Conservation (phyloP, 2,888 invertebrate species). For the Sipha maydis region DNA sequence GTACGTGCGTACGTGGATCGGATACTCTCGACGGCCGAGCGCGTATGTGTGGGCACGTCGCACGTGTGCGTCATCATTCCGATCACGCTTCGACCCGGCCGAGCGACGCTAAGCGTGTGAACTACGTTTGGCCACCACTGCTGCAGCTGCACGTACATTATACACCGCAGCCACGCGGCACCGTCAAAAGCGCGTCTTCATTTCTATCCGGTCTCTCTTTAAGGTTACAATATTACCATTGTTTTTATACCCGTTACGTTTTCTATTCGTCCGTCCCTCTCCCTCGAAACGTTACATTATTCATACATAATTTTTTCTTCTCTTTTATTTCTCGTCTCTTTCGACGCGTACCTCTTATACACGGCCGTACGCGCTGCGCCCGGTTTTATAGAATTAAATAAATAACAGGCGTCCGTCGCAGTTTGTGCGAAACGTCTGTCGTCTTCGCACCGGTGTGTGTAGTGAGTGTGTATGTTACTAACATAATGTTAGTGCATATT, state of each 20-base stretch:
- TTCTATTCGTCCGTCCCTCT: not conserved
- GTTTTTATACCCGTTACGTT: not conserved
- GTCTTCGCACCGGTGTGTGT: too few relatives aligned
- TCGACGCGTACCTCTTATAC: too few relatives aligned
- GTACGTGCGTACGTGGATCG: not conserved
- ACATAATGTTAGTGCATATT: too few relatives aligned
- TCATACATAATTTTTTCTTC: not conserved
- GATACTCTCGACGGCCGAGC: not conserved
- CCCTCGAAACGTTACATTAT: not conserved
- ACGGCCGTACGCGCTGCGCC: too few relatives aligned
- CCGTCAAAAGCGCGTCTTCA: not conserved
- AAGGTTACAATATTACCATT: not conserved
- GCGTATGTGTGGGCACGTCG: not conserved
- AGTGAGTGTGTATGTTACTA: too few relatives aligned
- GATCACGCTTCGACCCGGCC: conserved; percentile 17
- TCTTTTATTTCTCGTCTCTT: too few relatives aligned
- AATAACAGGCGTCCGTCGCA: too few relatives aligned
- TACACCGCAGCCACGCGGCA: not conserved
- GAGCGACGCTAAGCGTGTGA: conserved; percentile 24
- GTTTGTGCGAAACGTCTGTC: too few relatives aligned
- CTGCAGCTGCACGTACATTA: not conserved
- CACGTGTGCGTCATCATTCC: not conserved
- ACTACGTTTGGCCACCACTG: not conserved
- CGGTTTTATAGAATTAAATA: too few relatives aligned
- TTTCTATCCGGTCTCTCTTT: not conserved